Evolutionary conservation across 2,888 invertebrate genomes (phyloP).

Genomic region (Sepiola atlantica): DNA sequence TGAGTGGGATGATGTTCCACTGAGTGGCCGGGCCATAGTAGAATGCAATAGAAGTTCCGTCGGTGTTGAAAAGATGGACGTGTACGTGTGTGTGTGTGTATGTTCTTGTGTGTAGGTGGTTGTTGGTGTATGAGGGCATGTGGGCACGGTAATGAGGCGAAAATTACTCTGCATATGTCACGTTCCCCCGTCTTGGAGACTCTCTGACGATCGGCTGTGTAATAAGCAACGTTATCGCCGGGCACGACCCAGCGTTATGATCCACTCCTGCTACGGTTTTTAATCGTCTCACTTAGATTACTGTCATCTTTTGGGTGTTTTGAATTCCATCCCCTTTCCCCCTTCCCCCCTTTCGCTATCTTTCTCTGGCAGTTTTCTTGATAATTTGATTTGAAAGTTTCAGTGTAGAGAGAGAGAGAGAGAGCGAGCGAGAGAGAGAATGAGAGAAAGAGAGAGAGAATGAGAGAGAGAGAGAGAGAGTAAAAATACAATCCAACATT

Average conservation of each 20-base stretch:
- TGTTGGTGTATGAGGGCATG: background rate
- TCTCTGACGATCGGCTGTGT: constrained; percentile 18
- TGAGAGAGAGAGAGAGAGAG: background rate
- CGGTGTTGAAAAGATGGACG: too few relatives aligned
- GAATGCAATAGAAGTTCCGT: background rate
- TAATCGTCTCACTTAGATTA: background rate
- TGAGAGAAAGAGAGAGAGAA: too few relatives aligned
- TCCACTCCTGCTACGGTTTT: background rate
- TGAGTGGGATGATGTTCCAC: background rate
- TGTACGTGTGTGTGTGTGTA: background rate
- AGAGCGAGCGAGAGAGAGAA: too few relatives aligned
- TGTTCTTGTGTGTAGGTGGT: background rate
- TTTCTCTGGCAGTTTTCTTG: background rate
- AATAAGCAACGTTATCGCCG: background rate
- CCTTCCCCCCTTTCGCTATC: background rate
- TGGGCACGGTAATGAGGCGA: constrained; percentile 13
- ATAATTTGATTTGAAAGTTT: too few relatives aligned
- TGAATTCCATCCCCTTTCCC: background rate
- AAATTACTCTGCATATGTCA: background rate
- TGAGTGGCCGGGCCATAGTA: background rate
- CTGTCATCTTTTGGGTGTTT: background rate
- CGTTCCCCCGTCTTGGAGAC: constrained; percentile 23
- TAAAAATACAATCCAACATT: background rate
- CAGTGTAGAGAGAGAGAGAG: too few relatives aligned
- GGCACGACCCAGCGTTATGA: background rate